These are phyloP conservation scores for Phalangium opilio DNA, from an alignment of 2,888 invertebrate genomes.

Conservation along the genomic window DNA sequence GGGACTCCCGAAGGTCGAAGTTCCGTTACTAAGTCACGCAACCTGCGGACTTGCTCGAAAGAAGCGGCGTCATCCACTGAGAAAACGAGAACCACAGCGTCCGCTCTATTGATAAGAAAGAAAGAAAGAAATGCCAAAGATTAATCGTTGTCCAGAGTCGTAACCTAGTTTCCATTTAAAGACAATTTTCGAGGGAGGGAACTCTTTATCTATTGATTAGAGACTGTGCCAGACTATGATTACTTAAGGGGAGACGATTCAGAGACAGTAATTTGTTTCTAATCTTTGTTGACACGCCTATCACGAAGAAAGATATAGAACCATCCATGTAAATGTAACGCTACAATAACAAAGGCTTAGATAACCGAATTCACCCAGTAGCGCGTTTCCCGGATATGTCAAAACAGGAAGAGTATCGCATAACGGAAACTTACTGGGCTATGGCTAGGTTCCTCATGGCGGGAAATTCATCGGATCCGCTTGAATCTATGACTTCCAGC, in stretches of 20 bases:
- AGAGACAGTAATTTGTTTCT: too few relatives aligned
- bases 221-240: too few relatives aligned
- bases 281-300: too few relatives aligned
- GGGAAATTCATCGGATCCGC: constrained; percentile 3
- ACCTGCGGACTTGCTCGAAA: neutral
- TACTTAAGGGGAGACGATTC: too few relatives aligned
- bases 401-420: too few relatives aligned
- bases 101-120: neutral
- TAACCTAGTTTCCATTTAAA: neutral
- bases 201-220: constrained; percentile 25
- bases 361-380: too few relatives aligned
- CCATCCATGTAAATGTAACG: too few relatives aligned
- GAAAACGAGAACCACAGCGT: neutral
- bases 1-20: neutral
- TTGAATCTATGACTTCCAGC: constrained; percentile 4
- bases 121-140: neutral
- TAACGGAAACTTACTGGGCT: too few relatives aligned
- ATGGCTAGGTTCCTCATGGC: neutral
- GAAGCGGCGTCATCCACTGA: neutral
- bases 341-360: too few relatives aligned
- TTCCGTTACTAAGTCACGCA: neutral
- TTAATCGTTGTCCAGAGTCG: neutral
- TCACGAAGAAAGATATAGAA: too few relatives aligned
- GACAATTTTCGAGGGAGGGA: constrained; percentile 23
- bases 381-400: too few relatives aligned